These are phyloP conservation scores for cat (Felis catus) DNA, from an alignment of 2,113 vertebrate species.

Conservation along the genomic window DNA sequence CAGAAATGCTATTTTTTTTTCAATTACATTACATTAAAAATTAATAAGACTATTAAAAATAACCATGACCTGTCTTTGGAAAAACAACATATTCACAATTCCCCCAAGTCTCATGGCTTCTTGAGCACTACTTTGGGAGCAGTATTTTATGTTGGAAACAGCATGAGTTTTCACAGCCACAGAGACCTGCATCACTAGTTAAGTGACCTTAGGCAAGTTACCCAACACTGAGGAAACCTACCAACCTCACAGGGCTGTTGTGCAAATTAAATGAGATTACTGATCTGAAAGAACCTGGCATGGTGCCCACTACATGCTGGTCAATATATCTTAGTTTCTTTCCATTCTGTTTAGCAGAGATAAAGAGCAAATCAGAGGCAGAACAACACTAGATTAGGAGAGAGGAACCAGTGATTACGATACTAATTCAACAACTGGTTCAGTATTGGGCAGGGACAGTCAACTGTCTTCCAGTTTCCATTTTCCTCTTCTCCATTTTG, in stretches of 20 bases:
- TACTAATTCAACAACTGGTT: neutral
- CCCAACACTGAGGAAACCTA: neutral
- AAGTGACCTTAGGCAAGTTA: slow-evolving; percentile 34
- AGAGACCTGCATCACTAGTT: neutral
- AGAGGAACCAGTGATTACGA: neutral
- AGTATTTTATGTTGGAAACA: neutral
- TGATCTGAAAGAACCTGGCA: neutral
- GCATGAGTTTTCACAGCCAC: neutral
- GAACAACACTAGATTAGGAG: neutral
- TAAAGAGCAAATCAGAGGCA: neutral
- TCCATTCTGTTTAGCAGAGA: slow-evolving; percentile 23
- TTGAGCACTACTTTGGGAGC: neutral
- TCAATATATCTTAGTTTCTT: neutral
- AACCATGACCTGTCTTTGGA: neutral
- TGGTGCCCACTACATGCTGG: neutral
- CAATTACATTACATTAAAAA: neutral
- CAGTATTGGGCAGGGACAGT: neutral
- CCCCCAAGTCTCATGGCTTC: neutral
- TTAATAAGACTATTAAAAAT: neutral
- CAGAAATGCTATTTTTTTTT: neutral
- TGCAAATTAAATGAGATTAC: slow-evolving; percentile 54
- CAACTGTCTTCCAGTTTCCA: neutral
- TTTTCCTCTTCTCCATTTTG: neutral
- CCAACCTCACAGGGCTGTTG: neutral
- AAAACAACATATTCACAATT: neutral